Percentiles rank a stretch among this genome's conserved stretches.
These are phyloP conservation scores for Drosophila fungiperda DNA, from an alignment of 2,888 invertebrate species.

Conservation along the genomic window DNA sequence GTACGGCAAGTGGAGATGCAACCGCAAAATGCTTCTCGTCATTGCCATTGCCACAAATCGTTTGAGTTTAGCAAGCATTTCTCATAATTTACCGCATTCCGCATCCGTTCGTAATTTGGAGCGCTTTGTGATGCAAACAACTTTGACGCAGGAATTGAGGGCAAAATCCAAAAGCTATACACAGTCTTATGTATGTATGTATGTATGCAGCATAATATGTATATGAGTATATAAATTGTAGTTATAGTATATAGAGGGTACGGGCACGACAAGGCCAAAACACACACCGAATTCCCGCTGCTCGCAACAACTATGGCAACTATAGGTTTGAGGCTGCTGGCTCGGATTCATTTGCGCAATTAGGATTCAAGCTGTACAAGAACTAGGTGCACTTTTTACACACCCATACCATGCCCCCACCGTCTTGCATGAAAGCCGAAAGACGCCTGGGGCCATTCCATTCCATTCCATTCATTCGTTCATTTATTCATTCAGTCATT, in stretches of 20 bases:
- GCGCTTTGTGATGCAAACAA: constrained; percentile 46
- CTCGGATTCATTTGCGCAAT: constrained; percentile 57
- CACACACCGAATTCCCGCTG: constrained; percentile 39
- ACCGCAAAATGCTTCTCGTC: constrained; percentile 27
- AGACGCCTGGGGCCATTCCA: constrained; percentile 37
- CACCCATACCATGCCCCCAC: constrained; percentile 23
- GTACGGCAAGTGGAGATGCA: constrained; percentile 11
- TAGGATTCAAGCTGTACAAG: constrained; percentile 59
- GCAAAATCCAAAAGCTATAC: constrained; percentile 5
- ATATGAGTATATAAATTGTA: constrained; percentile 1
- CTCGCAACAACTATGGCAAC: constrained; percentile 19
- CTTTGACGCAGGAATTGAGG: constrained; percentile 33
- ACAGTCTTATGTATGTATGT: constrained; percentile 1
- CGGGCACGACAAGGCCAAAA: constrained; percentile 7
- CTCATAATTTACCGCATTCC: constrained; percentile 45
- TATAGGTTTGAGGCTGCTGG: constrained; percentile 28
- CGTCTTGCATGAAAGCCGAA: constrained; percentile 49
- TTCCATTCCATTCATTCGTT: constrained; percentile 35
- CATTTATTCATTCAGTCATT: constrained; percentile 44
- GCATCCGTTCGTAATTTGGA: constrained; percentile 41
- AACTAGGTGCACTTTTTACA: constrained; percentile 60
- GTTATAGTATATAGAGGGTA: not conserved
- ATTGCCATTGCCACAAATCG: constrained; percentile 43
- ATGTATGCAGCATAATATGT: not conserved
- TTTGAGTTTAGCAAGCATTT: constrained; percentile 37